Base-by-base conservation (phyloP, 2,888 invertebrate genomes). In the Nymphalis urticae region DNA sequence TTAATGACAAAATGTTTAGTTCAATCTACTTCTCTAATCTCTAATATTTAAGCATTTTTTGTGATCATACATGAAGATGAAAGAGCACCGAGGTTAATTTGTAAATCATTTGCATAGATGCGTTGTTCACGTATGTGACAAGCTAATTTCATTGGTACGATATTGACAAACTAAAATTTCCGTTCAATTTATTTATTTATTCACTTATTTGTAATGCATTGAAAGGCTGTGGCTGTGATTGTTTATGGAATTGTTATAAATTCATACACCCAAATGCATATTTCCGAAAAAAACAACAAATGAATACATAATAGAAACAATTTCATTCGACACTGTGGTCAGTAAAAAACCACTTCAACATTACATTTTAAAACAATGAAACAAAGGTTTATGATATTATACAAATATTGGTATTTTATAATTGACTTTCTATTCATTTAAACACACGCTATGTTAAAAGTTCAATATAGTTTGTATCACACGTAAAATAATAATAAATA, bases 61-160 rank as follows among this genome's bases (percentile, higher is more conserved):
- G 3, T 42, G 13, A 42, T 42, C 42, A 13, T 10, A 51, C 51
- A 19, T 51, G 51, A 9, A 51, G 51, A 51, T n/a, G 19, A 19
- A 51, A 21, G 8, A 9, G 10, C 9, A 19, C 10, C 8, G n/a
- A 10, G 9, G 10, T 51, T 51, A 53, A 53, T 24, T 53, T 24
- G 53, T 53, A 19, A 6, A 53, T 53, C 27, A 64, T 64, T 64
- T 64, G 48, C 48, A 59, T 50, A 21, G 58, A 50, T 58, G 64
- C 50, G 21, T 64, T 58, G 54, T 7, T 17, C 17, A 24, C 19
- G n/a, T 32, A n/a, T 65, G 24, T 59, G 65, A 59, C 42, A 42
- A 47, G 59, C 27, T n/a, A 60, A 59, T 65, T 51, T 50, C 19
- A 65, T 51, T 36, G 5, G 36, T 42, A 10, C 2, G 13, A n/a